Base-by-base conservation (phyloP, 2,113 vertebrate species). In the Naja naja region DNA sequence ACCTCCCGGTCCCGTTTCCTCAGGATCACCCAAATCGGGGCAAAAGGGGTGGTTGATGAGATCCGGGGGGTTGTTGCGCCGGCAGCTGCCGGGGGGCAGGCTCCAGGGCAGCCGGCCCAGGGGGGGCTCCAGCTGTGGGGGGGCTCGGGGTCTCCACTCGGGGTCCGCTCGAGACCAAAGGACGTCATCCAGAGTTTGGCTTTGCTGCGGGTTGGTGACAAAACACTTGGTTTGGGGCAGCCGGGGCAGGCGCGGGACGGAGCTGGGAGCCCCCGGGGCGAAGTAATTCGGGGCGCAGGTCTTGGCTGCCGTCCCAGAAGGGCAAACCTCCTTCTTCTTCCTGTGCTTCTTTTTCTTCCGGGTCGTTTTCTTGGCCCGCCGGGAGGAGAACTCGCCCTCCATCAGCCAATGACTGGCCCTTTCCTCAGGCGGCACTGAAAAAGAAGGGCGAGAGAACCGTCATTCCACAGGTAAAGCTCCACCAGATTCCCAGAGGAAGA, bases 371-470 rank as follows among this genome's bases (percentile, higher is more conserved):
- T 99, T 98, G 94, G 98, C 98, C 96, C 99, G 97, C 96, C 99
- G 97, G 96, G 99, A 98, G 0, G 98, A 98, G 93, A 98, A 98
- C 54, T 99, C 98, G 0, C 98, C 98, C 93, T 99, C 98, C 87
- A 99, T 98, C 97, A 98, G 96, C 99, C 99, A 99, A 85, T 98
- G 96, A 89, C 97, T 98, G 95, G 98, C 98, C 90, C 98, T 97
- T 91, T 98, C 98, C 88, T 99, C 98, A 0, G 98, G 98, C 0
- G 99, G 99, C 89, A 99, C 99, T 99, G 97, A 23, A 10, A 30
- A n/a, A n/a, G 25, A 43, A 20, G 18, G 6, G 54, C 1, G 27
- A 53, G 30, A 53, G 30, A 34, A 1, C 23, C 0, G 81, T 85
- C 7, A 85, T 43, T 45, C 81, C 39, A 85, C 2, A 20, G 39